Conservation (phyloP, 2,113 vertebrate species). For the Ailurus styani region DNA sequence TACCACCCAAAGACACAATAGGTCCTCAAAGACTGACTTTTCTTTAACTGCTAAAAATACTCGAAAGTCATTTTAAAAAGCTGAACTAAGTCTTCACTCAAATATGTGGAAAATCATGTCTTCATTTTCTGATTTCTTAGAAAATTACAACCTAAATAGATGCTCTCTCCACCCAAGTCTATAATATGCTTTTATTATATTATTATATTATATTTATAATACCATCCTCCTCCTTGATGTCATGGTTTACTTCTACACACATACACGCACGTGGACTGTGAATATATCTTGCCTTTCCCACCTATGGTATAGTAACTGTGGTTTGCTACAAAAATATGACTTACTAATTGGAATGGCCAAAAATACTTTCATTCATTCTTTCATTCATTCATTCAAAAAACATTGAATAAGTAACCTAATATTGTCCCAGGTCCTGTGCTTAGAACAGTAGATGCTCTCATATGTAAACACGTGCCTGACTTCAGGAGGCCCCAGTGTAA, state of each 20-base stretch:
- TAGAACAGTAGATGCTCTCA: no score
- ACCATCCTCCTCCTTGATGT: not conserved
- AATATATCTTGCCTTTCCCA: not conserved
- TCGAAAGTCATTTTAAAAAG: not conserved
- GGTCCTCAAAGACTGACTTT: not conserved
- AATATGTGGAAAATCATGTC: not conserved
- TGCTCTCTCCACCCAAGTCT: not conserved
- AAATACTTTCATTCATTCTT: not conserved
- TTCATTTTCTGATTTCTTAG: not conserved
- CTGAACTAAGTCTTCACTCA: not conserved
- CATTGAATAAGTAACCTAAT: not conserved
- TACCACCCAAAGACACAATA: not conserved
- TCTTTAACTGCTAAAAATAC: not conserved
- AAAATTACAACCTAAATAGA: not conserved
- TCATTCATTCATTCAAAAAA: not conserved
- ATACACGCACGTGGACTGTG: not conserved
- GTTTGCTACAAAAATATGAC: not conserved
- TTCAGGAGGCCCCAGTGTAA: not conserved
- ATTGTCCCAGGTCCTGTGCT: not conserved
- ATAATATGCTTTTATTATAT: not conserved
- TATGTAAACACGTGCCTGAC: not conserved
- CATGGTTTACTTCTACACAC: not conserved
- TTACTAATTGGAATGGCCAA: not conserved
- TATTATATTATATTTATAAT: not conserved
- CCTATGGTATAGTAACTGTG: not conserved